These are phyloP conservation scores for Lycaon pictus DNA, from an alignment of 2,113 vertebrate species.

Conservation along the genomic window DNA sequence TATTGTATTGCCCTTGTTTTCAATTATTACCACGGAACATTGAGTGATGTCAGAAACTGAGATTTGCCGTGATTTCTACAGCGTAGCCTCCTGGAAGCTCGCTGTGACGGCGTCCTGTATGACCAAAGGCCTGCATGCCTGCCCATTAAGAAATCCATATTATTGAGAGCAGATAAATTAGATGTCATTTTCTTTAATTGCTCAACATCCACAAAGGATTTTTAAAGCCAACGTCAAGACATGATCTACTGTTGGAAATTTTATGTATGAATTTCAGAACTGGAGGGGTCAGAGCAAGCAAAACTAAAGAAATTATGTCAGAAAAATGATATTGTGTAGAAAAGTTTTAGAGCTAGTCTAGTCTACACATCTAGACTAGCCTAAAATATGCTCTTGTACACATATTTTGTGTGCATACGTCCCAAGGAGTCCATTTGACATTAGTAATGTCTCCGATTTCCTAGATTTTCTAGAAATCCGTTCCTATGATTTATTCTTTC, in stretches of 20 bases:
- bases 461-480: not conserved
- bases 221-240: not conserved
- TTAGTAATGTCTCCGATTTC: not conserved
- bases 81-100: accelerated
- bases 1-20: constrained; percentile 24
- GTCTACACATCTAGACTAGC: no score
- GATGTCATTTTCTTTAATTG: not conserved
- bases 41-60: not conserved
- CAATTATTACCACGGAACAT: not conserved
- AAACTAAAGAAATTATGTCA: not conserved
- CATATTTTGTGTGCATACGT: not conserved
- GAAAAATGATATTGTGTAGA: not conserved
- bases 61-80: not conserved
- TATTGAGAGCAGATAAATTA: not conserved
- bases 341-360: not conserved
- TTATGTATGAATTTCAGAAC: constrained; percentile 54
- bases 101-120: accelerated
- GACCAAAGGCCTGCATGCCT: accelerated
- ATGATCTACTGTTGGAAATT: constrained; percentile 35
- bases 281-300: not conserved
- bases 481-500: not conserved
- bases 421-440: not conserved
- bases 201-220: not conserved
- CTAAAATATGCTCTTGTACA: not conserved
- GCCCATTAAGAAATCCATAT: not conserved